Conservation (phyloP, 2,888 invertebrate genomes). For the Sclerodermus sp. region DNA sequence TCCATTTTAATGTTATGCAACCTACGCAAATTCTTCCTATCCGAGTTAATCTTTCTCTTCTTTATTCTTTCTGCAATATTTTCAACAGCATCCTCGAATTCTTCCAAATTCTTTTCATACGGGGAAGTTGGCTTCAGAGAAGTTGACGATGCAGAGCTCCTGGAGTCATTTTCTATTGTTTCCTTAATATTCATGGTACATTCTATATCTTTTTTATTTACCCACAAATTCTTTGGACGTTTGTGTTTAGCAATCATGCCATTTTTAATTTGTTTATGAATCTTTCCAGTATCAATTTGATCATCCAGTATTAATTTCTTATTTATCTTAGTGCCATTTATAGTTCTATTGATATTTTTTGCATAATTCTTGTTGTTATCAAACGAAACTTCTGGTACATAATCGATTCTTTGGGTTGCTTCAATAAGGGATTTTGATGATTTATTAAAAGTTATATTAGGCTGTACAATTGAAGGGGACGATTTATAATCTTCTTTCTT, state of each 20-base stretch:
- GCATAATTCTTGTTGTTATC: conserved; percentile 51
- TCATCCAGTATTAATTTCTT: conserved; percentile 39
- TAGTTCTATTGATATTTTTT: conserved; percentile 35
- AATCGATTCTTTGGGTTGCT: conserved; percentile 30
- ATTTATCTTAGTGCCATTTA: conserved; percentile 47
- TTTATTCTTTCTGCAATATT: conserved; percentile 54
- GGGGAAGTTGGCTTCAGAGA: conserved; percentile 4
- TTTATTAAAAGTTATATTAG: conserved; percentile 11
- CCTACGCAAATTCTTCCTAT: conserved; percentile 17
- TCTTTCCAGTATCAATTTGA: conserved; percentile 18
- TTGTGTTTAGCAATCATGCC: conserved; percentile 28
- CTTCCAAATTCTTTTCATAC: conserved; percentile 6
- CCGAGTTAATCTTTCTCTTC: conserved; percentile 38
- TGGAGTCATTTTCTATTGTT: conserved; percentile 13
- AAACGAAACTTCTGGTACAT: conserved; percentile 33
- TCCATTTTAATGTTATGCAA: not conserved
- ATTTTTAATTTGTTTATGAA: conserved; percentile 25
- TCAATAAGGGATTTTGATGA: conserved; percentile 28
- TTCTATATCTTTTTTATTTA: conserved; percentile 16
- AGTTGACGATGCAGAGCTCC: conserved; percentile 14
- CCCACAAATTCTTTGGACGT: conserved; percentile 17
- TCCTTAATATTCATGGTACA: not conserved
- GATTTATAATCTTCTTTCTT: conserved; percentile 21
- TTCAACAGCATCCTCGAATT: conserved; percentile 34
- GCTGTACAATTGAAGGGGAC: conserved; percentile 27